Evolutionary conservation across 2,888 invertebrate species (phyloP).

Genomic region (Ischnura elegans): DNA sequence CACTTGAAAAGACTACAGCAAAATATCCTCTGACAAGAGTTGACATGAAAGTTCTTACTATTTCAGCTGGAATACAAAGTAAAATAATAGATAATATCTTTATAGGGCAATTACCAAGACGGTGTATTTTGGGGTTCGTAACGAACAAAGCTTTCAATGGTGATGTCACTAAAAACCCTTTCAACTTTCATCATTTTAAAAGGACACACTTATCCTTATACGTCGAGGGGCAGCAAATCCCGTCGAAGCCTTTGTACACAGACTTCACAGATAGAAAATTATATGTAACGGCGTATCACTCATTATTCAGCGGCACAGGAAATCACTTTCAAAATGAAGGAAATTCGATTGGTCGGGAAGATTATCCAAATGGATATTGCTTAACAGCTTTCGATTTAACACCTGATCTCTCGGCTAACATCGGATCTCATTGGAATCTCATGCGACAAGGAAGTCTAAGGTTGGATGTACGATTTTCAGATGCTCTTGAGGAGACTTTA

Average conservation of each 20-base stretch:
- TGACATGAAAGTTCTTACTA: constrained; percentile 71
- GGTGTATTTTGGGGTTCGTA: constrained; percentile 70
- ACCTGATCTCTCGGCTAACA: not conserved
- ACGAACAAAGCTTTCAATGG: constrained; percentile 8
- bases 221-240: not conserved
- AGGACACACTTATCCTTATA: too few species aligned
- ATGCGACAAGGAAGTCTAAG: too few species aligned
- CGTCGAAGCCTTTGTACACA: not conserved
- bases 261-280: not conserved
- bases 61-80: constrained; percentile 69
- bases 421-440: too few species aligned
- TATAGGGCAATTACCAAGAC: constrained; percentile 69
- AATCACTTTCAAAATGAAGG: not conserved
- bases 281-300: not conserved
- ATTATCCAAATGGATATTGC: not conserved
- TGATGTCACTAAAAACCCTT: not conserved
- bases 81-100: constrained; percentile 69
- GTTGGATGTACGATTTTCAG: not conserved
- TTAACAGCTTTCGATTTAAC: constrained; percentile 28
- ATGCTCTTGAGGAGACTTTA: not conserved
- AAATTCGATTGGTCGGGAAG: not conserved
- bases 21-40: constrained; percentile 72
- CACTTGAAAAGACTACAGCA: constrained; percentile 72
- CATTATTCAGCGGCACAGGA: not conserved
- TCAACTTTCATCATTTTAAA: not conserved